Evolutionary conservation across 2,113 vertebrate genomes (phyloP).

Genomic region (Monopterus albus): DNA sequence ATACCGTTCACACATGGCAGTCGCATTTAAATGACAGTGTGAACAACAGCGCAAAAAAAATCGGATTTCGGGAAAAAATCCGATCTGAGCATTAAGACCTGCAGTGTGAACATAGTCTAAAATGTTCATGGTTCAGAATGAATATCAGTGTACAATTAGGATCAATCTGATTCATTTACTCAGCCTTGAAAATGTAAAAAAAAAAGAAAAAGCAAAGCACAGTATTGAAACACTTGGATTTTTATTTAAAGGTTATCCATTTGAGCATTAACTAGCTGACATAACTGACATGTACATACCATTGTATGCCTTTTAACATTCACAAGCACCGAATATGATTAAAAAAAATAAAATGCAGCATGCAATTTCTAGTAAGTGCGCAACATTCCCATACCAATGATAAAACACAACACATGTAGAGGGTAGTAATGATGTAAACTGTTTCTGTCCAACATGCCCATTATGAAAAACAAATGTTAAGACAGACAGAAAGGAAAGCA

Average conservation of each 20-base stretch:
- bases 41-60: too few relatives aligned
- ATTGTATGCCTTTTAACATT: constrained; percentile 22
- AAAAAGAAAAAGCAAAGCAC: too few relatives aligned
- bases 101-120: too few relatives aligned
- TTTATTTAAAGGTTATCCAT: constrained; percentile 68
- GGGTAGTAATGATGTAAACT: not conserved
- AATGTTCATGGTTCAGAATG: not conserved
- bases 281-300: constrained; percentile 3
- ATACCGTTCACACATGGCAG: too few relatives aligned
- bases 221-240: constrained; percentile 34
- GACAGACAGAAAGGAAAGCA: not conserved
- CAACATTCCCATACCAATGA: constrained; percentile 10
- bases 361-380: constrained; percentile 41
- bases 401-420: constrained; percentile 23
- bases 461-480: constrained; percentile 3
- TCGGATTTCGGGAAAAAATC: too few relatives aligned
- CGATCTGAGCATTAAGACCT: too few relatives aligned
- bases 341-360: constrained; percentile 39
- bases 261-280: constrained; percentile 22
- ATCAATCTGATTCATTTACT: not conserved
- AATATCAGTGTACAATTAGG: not conserved
- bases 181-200: not conserved
- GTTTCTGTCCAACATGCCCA: not conserved
- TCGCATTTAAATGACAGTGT: too few relatives aligned
- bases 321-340: constrained; percentile 35